These are phyloP conservation scores for Typhlichthys eigenmanni DNA, from an alignment of 2,797 vertebrate genomes.

Conservation along the genomic window DNA sequence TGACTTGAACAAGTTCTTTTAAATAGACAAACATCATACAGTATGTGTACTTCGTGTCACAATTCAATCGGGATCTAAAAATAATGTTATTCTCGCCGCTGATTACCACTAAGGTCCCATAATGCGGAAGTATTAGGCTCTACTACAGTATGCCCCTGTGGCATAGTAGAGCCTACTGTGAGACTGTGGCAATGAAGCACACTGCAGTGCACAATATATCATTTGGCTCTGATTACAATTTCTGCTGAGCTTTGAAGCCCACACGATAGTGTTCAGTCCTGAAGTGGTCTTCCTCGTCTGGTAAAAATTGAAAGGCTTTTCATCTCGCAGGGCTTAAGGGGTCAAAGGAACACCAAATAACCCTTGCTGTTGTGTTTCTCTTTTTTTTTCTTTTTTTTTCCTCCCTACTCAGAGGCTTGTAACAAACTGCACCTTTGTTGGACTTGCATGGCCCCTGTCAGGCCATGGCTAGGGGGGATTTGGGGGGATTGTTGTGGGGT, in stretches of 20 bases:
- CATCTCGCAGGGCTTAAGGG: slow-evolving; percentile 76
- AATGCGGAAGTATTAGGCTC: not conserved
- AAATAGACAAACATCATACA: no score
- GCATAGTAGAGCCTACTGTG: no score
- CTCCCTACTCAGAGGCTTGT: slow-evolving; percentile 52
- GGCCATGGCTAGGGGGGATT: slow-evolving; percentile 54
- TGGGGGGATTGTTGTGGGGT: slow-evolving; percentile 14
- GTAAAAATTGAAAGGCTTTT: slow-evolving; percentile 78
- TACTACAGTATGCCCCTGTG: not conserved
- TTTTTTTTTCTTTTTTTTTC: slow-evolving; percentile 28
- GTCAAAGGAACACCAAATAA: slow-evolving; percentile 81
- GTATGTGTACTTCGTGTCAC: no score
- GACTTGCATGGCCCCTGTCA: slow-evolving; percentile 65
- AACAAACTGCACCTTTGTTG: slow-evolving; percentile 84
- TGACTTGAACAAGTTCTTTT: no score
- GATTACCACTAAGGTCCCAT: no score
- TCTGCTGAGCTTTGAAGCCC: slow-evolving; percentile 77
- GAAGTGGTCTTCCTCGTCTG: slow-evolving; percentile 72
- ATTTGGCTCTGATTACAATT: slow-evolving; percentile 79
- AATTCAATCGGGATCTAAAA: no score
- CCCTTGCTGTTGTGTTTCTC: slow-evolving; percentile 72
- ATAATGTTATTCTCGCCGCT: no score
- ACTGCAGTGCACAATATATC: slow-evolving; percentile 61
- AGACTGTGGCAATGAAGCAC: slow-evolving; percentile 25
- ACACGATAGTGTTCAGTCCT: slow-evolving; percentile 56